phyloP scores from a whole-genome alignment of 2,797 vertebrate genomes.

The Enoplosus armatus region DNA sequence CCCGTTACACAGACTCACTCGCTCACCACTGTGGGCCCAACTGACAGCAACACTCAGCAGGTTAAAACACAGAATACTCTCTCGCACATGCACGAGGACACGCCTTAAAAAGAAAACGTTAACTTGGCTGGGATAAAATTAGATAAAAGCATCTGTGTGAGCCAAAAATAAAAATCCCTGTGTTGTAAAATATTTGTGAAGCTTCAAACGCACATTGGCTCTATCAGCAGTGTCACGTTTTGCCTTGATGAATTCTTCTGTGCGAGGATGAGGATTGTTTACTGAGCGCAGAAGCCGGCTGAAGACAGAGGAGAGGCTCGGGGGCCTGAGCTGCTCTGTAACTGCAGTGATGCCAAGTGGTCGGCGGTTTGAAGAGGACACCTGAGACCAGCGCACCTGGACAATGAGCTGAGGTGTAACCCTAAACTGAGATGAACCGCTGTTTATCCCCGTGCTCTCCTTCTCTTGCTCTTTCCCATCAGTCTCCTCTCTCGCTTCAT shows the following conservation, averaged over 20 bases:
- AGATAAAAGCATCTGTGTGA: constrained; percentile 52
- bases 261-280: constrained; percentile 56
- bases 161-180: constrained; percentile 63
- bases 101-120: neutral
- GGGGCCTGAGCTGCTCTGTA: constrained; percentile 79
- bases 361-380: constrained; percentile 86
- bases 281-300: constrained; percentile 43
- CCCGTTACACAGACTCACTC: constrained; percentile 54
- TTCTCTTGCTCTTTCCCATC: constrained; percentile 76
- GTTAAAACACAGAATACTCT: constrained; percentile 43
- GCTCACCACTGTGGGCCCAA: constrained; percentile 41
- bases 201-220: constrained; percentile 40
- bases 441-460: constrained; percentile 74
- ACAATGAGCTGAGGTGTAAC: constrained; percentile 88
- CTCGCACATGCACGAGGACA: constrained; percentile 4
- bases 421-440: constrained; percentile 81
- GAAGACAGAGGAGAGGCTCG: constrained; percentile 74
- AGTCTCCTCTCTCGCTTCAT: constrained; percentile 48
- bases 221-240: constrained; percentile 42
- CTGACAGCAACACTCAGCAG: constrained; percentile 41
- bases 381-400: constrained; percentile 86
- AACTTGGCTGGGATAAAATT: constrained; percentile 57
- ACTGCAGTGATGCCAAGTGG: constrained; percentile 82
- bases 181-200: constrained; percentile 31
- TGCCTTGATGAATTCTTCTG: constrained; percentile 38